A percentile compares a stretch with the other conserved stretches of the same genome.
phyloP scores from a whole-genome alignment of 2,113 vertebrate species.

The Thunnus maccoyii region DNA sequence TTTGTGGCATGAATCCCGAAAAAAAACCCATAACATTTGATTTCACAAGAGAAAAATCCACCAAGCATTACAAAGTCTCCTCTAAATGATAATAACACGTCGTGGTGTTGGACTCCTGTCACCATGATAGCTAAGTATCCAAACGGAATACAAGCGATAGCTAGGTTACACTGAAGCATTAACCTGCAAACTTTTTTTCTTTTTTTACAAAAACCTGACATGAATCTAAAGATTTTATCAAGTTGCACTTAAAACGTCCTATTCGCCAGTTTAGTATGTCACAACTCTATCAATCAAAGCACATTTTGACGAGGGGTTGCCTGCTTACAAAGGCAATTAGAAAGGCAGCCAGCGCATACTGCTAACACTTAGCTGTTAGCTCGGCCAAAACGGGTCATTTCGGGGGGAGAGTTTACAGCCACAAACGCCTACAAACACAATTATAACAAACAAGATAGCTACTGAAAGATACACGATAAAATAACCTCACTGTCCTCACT shows the following conservation, averaged over 20 bases:
- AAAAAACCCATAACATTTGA: not conserved
- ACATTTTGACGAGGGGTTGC: constrained; percentile 13
- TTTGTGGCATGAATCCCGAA: not conserved
- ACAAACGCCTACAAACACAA: not conserved
- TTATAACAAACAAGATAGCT: not conserved
- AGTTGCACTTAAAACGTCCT: fast-evolving
- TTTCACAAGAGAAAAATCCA: not conserved
- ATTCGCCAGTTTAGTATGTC: not conserved
- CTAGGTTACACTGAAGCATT: not conserved
- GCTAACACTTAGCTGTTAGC: constrained; percentile 66
- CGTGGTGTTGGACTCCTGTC: constrained; percentile 37
- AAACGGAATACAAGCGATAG: constrained; percentile 3
- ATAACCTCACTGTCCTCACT: not conserved
- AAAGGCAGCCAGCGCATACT: constrained; percentile 48
- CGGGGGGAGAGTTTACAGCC: not conserved
- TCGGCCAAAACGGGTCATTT: constrained; percentile 14
- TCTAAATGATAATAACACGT: constrained; percentile 19
- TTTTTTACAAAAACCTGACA: not conserved
- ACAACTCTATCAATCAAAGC: not conserved
- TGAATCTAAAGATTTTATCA: fast-evolving
- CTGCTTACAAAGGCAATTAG: constrained; percentile 79
- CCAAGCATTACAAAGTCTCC: not conserved
- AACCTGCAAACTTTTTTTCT: constrained; percentile 8
- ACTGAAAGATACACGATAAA: not conserved
- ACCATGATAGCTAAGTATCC: constrained; percentile 26